Percentiles rank a stretch among this genome's conserved stretches.
phyloP scores from a whole-genome alignment of 2,888 invertebrate species.

The Cinara cedri region DNA sequence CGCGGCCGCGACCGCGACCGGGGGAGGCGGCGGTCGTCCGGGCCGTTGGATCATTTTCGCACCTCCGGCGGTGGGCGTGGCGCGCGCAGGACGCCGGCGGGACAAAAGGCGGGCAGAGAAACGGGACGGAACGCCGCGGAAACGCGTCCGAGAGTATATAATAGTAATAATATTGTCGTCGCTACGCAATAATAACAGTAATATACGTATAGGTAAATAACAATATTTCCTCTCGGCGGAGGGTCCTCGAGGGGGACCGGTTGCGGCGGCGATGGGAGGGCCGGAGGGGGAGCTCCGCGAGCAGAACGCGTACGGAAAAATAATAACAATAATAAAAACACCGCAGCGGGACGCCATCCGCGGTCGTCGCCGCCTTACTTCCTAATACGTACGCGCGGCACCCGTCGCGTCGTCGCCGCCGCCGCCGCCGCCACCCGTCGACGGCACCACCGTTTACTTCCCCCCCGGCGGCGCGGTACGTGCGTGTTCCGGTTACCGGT shows the following conservation, averaged over 20 bases:
- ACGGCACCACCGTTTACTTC: slow-evolving; percentile 15
- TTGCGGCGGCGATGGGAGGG: too few relatives aligned
- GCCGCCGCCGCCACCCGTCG: too few relatives aligned
- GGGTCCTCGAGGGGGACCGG: too few relatives aligned
- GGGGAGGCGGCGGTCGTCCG: slow-evolving; percentile 3
- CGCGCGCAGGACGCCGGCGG: neutral
- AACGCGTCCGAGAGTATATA: slow-evolving; percentile 1
- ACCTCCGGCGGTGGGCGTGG: slow-evolving; percentile 52
- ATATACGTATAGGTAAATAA: neutral
- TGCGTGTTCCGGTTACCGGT: slow-evolving; percentile 53
- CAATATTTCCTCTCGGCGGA: too few relatives aligned
- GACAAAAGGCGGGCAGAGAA: too few relatives aligned
- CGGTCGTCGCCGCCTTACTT: slow-evolving; percentile 4
- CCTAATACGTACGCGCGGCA: neutral
- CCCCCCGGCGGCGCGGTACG: slow-evolving; percentile 3
- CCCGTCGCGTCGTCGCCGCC: too few relatives aligned
- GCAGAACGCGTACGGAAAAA: too few relatives aligned
- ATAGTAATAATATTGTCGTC: neutral
- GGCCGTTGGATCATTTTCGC: slow-evolving; percentile 55
- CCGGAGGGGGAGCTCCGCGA: too few relatives aligned
- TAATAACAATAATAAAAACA: slow-evolving; percentile 7
- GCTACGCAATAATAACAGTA: slow-evolving; percentile 16
- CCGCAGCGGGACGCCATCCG: slow-evolving; percentile 44
- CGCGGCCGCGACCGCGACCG: neutral
- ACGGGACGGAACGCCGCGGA: slow-evolving; percentile 12